Conservation (phyloP, 2,797 vertebrate genomes). For the Etheostoma nigrum region DNA sequence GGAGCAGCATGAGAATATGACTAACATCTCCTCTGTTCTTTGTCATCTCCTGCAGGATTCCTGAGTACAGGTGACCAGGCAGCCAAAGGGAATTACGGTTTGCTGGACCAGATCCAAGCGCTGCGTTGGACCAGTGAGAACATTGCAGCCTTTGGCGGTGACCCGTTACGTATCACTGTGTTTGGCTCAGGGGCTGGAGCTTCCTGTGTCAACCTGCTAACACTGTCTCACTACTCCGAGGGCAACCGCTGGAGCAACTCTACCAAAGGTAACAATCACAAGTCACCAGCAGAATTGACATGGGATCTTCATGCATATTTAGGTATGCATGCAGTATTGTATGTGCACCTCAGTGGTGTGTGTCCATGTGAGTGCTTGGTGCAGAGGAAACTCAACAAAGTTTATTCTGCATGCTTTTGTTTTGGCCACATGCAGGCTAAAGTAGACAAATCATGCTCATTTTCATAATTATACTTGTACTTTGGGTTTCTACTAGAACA, state of each 20-base stretch:
- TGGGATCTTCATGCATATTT: not conserved
- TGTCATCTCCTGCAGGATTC: conserved; percentile 87
- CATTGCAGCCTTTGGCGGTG: conserved; percentile 97
- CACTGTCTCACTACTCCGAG: conserved; percentile 99
- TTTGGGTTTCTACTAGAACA: too few species aligned
- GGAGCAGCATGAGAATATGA: not conserved
- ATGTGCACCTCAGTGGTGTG: not conserved
- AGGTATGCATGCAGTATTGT: not conserved
- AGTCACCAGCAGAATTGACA: not conserved
- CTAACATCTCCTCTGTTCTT: conserved; percentile 17
- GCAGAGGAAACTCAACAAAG: not conserved
- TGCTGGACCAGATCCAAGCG: conserved; percentile 97
- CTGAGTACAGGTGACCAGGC: conserved; percentile 99
- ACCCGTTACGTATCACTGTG: conserved; percentile 98
- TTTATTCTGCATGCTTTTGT: not conserved
- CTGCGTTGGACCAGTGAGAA: conserved; percentile 99
- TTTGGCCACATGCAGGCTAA: not conserved
- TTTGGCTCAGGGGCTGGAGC: conserved; percentile 98
- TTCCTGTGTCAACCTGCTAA: conserved; percentile 98
- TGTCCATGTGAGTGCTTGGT: not conserved
- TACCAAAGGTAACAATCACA: conserved; percentile 92
- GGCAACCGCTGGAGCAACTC: conserved; percentile 99
- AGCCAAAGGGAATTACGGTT: conserved; percentile 98
- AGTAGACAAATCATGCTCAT: too few species aligned
- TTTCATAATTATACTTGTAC: too few species aligned